phyloP scores from a whole-genome alignment of 1,140 invertebrate genomes.

The Papilio xuthus region DNA sequence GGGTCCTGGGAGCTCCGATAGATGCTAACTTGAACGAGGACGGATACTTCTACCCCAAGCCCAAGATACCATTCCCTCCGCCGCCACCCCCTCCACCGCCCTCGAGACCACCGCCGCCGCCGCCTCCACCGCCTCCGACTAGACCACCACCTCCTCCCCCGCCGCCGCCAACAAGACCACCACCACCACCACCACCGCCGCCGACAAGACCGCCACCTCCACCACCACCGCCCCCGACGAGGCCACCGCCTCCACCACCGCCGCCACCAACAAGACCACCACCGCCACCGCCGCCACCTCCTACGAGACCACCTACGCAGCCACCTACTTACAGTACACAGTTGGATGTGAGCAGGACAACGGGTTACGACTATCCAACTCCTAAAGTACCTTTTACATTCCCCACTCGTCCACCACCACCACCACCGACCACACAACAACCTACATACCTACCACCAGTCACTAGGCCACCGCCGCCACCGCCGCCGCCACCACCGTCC shows the following conservation, averaged over 20 bases:
- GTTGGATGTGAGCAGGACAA: conserved; percentile 37
- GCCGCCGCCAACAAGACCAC: conserved; percentile 38
- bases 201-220: conserved; percentile 41
- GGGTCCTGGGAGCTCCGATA: conserved; percentile 64
- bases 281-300: conserved; percentile 29
- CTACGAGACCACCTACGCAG: conserved; percentile 2
- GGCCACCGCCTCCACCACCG: conserved; percentile 40
- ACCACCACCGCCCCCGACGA: conserved; percentile 36
- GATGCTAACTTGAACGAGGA: conserved; percentile 66
- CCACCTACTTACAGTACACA: conserved; percentile 36
- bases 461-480: conserved; percentile 40
- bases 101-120: conserved; percentile 32
- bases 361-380: conserved; percentile 47
- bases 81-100: conserved; percentile 50
- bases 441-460: conserved; percentile 42
- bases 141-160: conserved; percentile 42
- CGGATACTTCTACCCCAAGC: conserved; percentile 75
- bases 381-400: conserved; percentile 47
- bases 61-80: conserved; percentile 68
- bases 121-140: conserved; percentile 42
- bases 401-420: conserved; percentile 43
- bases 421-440: conserved; percentile 35
- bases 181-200: conserved; percentile 43
- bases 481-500: conserved; percentile 38
- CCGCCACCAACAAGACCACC: conserved; percentile 41